Evolutionary conservation across 2,113 vertebrate genomes (phyloP), one percentile per base, ranked within the genome.

Genomic region (Sprattus sprattus): DNA sequence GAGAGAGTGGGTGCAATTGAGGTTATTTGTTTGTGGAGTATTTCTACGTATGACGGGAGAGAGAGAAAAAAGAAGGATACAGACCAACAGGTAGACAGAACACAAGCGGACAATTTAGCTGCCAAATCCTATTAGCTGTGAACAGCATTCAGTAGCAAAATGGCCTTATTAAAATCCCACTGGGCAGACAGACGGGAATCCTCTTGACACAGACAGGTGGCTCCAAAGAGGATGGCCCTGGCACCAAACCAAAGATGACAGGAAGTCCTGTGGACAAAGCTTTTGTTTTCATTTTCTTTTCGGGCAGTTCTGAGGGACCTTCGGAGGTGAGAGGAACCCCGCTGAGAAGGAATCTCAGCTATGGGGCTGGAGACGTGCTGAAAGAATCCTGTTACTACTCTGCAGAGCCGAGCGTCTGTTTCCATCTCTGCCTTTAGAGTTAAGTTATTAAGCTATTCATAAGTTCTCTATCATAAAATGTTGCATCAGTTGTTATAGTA

Each of bases 161-260:
- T 78, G 71, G 71, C 71, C 71, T 78, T 78, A 78, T 78, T 78
- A 78, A 78, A 78, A 78, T 39, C 71, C 71, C 39, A 32, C 71
- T 32, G 71, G 71, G 71, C 32, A 15, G 71, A 39, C 28, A 32
- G 71, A 78, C 71, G 4, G 71, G 71, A 15, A 78, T 78, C 25
- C 71, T 78, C 71, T 78, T 15, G 71, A 78, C 71, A 44, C 45
- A 85, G 89, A 86, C 90, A 92, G 90, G 90, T 91, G 89, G 87
- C 90, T 44, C 54, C 85, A 85, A 82, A 87, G 39, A 86, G 87
- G 83, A 85, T 82, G 87, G 90, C 84, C 84, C 85, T 64, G 91
- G 87, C 81, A 86, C 88, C 84, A 88, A 90, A 81, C 82, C 81
- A 93, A 88, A 81, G 87, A 78, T 83, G 91, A 90, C 75, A 91